Evolutionary conservation across 2,113 vertebrate species (phyloP), one percentile per base, ranked within the genome.

Genomic region (Hiodon alosoides): DNA sequence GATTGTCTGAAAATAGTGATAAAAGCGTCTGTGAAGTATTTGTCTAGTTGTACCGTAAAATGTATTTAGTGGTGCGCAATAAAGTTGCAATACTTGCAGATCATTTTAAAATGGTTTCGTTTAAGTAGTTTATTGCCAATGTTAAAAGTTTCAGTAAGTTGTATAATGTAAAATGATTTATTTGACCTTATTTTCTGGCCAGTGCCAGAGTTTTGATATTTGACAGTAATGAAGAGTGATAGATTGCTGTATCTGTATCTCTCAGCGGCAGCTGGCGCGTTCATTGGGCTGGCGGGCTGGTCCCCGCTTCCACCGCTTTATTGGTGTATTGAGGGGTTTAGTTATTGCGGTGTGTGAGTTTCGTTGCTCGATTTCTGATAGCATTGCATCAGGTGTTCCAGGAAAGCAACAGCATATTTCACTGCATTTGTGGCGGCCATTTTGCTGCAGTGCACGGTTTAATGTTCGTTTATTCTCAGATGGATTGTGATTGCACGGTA

Each of bases 141-240:
- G 80, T 77, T 80, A 57, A 72, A 87, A 89, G 87, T 90, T 90
- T 89, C 79, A 84, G 82, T 74, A 90, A 93, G 91, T 94, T 91
- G 85, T 87, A 86, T 90, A 91, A 92, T 87, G 89, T 86, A 84
- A 90, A 90, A 83, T 94, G 91, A 97, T 95, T 94, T 95, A 94
- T 95, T 90, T 92, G 93, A 90, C 91, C 92, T 91, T 90, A 83
- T 90, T 91, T 92, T 92, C 93, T 93, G 93, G 85, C 87, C 91
- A 90, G 91, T 94, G 92, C 92, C 91, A 91, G 90, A 93, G 92
- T 93, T 93, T 87, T 94, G 93, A 91, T 97, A 92, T 93, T 90
- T 97, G 95, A 95, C 96, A 97, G 94, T 97, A 97, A 98, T 96
- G 94, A 96, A 95, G 94, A 96, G 94, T 95, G 95, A 98, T 97